Base-by-base conservation (phyloP, 1,140 invertebrate genomes). In the Rhopalosiphum maidis region DNA sequence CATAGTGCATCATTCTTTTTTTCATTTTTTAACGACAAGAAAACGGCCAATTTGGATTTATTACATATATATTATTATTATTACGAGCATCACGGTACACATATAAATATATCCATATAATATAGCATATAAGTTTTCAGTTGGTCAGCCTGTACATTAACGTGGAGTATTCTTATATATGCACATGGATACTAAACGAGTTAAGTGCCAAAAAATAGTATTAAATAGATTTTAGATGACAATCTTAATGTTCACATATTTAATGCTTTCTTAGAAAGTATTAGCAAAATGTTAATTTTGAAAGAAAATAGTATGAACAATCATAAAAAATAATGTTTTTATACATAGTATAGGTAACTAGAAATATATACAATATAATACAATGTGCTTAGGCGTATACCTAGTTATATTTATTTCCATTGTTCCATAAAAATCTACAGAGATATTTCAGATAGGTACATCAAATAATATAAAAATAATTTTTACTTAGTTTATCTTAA, bases 21-120 rank as follows among this genome's bases (percentile, higher is more conserved):
- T 51, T 43, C 37, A 30, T 43, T 90, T 90, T 90, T 90, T 90
- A 60, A 90, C 89, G 55, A 46, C 37, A 60, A 68, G 89, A 90
- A 90, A 90, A 90, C 54, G 55, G 37, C 89, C 15, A 68, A 68
- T 90, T 90, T 90, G 30, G 37, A 90, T 68, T 68, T 90, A 90
- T 60, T 90, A 90, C 30, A 68, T 51, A 88, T 35, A 46, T 5
- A 83, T 83, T n/a, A 48, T 46, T n/a, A 48, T 46, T 86, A 46
- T 68, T 68, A 68, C 60, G 11, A n/a, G 15, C 15, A 77, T 77
- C n/a, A 7, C 51, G 8, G 35, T 88, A 48, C n/a, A 86, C 85
- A 83, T 82, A 35, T 37, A 82, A 35, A 77, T 68, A 77, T 77
- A 77, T 77, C 30, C n/a, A 77, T 77, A 68, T n/a, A 60, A 60